Base-by-base conservation (phyloP, 1,140 invertebrate genomes). In the Ruditapes philippinarum region DNA sequence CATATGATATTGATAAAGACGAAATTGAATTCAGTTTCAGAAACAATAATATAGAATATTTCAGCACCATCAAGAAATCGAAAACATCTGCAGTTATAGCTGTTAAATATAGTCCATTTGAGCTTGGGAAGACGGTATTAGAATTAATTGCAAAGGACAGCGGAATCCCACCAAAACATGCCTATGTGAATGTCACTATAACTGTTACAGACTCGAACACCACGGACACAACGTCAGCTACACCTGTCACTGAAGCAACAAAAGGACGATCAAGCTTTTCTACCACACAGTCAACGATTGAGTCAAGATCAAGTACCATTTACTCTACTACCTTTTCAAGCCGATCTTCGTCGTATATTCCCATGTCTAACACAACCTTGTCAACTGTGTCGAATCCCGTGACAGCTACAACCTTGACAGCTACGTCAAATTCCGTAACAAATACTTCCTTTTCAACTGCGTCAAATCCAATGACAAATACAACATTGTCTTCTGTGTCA, bases 1-100 rank as follows among this genome's bases (percentile, higher is more conserved):
- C 62, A 0, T 84, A 84, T 54, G 82, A 84, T 54, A 45, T 84
- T 28, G 82, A 70, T 54, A 84, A 74, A 9, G 82, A 84, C n/a
- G 49, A 31, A 17, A 25, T 73, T 17, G 62, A 49, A 12, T 68
- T 84, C 14, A 12, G 25, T 0, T 33, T 84, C 31, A 49, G 51
- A 42, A 51, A 42, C 22, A 17, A 74, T 22, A 73, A 22, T 31
- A 31, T 31, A n/a, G 36, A 3, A 1, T 12, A 19, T 11, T 80
- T 60, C 33, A 14, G 12, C 22, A 14, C 36, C n/a, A 28, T 12
- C 2, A 80, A n/a, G 31, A 57, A 80, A 33, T 36, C 81, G n/a
- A 14, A 25, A n/a, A 3, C 36, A 25, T 68, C 60, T 11, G 31
- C 42, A n/a, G 19, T 42, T 17, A 31, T 54, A 31, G 31, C 31